These are phyloP conservation scores for Andrena camellia DNA, from an alignment of 2,888 invertebrate genomes.

Conservation along the genomic window DNA sequence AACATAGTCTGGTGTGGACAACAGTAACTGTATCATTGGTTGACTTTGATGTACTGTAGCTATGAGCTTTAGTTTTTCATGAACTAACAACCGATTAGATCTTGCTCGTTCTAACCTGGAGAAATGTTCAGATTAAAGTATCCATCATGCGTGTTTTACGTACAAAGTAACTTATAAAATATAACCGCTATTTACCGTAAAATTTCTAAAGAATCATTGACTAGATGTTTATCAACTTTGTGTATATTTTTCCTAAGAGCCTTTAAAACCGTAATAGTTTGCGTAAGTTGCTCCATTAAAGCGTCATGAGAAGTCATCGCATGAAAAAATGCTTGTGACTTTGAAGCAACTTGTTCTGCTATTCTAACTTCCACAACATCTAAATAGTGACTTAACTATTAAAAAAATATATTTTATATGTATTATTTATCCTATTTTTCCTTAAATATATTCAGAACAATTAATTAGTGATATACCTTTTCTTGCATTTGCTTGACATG, in stretches of 20 bases:
- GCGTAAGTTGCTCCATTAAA: slow-evolving; percentile 97
- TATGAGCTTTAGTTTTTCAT: slow-evolving; percentile 95
- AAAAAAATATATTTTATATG: slow-evolving; percentile 40
- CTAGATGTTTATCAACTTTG: slow-evolving; percentile 91
- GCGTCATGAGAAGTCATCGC: slow-evolving; percentile 99
- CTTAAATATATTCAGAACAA: background rate
- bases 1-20: slow-evolving; percentile 98
- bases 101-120: slow-evolving; percentile 88
- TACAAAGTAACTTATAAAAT: background rate
- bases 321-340: slow-evolving; percentile 98
- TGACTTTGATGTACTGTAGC: slow-evolving; percentile 99
- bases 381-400: slow-evolving; percentile 94
- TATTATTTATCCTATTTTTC: slow-evolving; percentile 16
- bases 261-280: slow-evolving; percentile 92
- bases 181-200: slow-evolving; percentile 84
- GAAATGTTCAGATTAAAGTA: background rate
- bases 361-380: slow-evolving; percentile 98
- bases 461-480: slow-evolving; percentile 86
- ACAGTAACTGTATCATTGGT: slow-evolving; percentile 96
- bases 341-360: slow-evolving; percentile 96
- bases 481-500: slow-evolving; percentile 91
- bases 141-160: background rate
- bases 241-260: slow-evolving; percentile 91
- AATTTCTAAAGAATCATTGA: slow-evolving; percentile 92
- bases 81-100: slow-evolving; percentile 88